phyloP scores from a whole-genome alignment of 1,140 invertebrate genomes.

The Magallana angulata region DNA sequence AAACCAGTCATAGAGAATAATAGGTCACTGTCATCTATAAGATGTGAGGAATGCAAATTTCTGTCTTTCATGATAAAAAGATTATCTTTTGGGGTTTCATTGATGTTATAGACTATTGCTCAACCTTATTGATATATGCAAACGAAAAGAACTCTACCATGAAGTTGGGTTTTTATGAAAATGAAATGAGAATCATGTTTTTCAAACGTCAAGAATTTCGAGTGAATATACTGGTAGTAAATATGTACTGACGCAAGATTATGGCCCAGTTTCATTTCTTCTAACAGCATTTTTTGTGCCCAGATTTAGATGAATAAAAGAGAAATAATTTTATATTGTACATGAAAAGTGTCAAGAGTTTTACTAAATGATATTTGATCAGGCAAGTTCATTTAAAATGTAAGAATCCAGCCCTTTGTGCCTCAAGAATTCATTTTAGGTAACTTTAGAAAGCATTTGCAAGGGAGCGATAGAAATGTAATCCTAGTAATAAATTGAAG shows the following conservation, averaged over 20 bases:
- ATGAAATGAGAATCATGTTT: neutral
- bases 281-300: too few relatives aligned
- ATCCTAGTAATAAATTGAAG: neutral
- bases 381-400: slow-evolving; percentile 29
- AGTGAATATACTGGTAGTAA: too few relatives aligned
- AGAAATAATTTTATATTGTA: neutral
- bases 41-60: slow-evolving; percentile 21
- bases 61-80: slow-evolving; percentile 13
- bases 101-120: slow-evolving; percentile 22
- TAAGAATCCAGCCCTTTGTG: slow-evolving; percentile 22
- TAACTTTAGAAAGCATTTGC: slow-evolving; percentile 6
- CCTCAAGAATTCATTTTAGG: slow-evolving; percentile 13
- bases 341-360: slow-evolving; percentile 5
- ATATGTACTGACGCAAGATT: too few relatives aligned
- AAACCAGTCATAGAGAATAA: slow-evolving; percentile 9
- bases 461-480: neutral
- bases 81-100: slow-evolving; percentile 3
- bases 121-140: slow-evolving; percentile 20
- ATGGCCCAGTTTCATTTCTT: too few relatives aligned
- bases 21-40: slow-evolving; percentile 21
- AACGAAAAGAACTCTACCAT: slow-evolving; percentile 12
- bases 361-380: slow-evolving; percentile 11
- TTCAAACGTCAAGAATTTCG: too few relatives aligned
- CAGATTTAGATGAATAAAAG: neutral
- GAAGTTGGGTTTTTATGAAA: slow-evolving; percentile 8